A percentile compares a stretch with the other conserved stretches of the same genome.
phyloP scores from a whole-genome alignment of 2,888 invertebrate species.

The Pinctada fucata region DNA sequence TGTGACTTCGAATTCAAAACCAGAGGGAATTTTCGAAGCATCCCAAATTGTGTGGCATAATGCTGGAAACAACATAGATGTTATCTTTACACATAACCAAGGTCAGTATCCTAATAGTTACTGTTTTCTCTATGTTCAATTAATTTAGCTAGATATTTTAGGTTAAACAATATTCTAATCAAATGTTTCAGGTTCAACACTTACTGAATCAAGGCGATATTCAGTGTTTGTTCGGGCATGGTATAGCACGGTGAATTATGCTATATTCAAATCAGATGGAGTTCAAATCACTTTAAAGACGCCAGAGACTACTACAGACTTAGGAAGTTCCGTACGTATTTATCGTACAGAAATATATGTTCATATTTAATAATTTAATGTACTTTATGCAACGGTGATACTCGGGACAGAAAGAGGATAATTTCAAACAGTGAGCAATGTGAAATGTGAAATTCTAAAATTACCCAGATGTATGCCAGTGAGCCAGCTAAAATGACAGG shows the following conservation, averaged over 20 bases:
- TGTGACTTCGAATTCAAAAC: constrained; percentile 14
- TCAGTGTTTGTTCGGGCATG: constrained; percentile 49
- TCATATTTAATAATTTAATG: no score
- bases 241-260: constrained; percentile 43
- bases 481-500: no score
- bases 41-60: constrained; percentile 50
- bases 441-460: no score
- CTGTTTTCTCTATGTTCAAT: no score
- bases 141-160: no score
- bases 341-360: no score
- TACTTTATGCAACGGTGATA: no score
- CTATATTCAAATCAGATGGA: constrained; percentile 50
- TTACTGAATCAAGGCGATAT: constrained; percentile 33
- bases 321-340: constrained; percentile 35
- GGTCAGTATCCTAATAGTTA: not conserved
- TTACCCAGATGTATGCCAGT: no score
- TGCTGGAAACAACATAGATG: constrained; percentile 35
- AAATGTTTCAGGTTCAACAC: no score
- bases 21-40: constrained; percentile 47
- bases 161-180: no score
- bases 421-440: no score
- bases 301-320: constrained; percentile 40
- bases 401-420: no score
- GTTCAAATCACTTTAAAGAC: constrained; percentile 40
- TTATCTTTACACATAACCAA: not conserved